Evolutionary conservation across 2,797 vertebrate genomes (phyloP), one percentile per base, ranked within the genome.

Genomic region (Gymnodraco acuticeps): DNA sequence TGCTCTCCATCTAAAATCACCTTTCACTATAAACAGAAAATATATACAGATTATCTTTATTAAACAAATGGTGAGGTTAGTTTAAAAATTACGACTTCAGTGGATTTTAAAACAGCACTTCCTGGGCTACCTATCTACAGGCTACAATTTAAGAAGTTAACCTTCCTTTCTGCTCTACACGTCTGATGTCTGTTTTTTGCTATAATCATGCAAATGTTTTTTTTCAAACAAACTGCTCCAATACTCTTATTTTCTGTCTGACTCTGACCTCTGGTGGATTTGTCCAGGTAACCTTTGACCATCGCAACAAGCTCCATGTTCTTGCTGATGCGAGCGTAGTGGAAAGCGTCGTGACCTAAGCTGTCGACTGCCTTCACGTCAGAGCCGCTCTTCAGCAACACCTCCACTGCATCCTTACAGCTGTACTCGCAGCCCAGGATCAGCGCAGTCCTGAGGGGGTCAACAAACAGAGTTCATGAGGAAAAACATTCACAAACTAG

Each of bases 361-460:
- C 95, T 58, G 58, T 99, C 98, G 5, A 96, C 90, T 19, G 96
- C 85, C 50, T 88, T 94, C 60, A 95, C 92, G 8, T 99, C 97
- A 0, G 95, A 94, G 0, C 96, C 96, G 0, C 90, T 95, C 88
- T 82, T 97, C 80, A 99, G 89, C 87, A 99, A 70, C 70, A 99
- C 95, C 55, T 99, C 97, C 50, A 99, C 98, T 0, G 97, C 96
- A 4, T 98, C 98, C 92, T 89, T 97, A 92, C 97, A 99, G 70
- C 95, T 95, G 0, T 95, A 97, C 75, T 99, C 98, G 11, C 98
- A 99, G 61, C 98, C 98, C 16, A 99, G 75, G 93, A 99, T 98
- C 45, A 99, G 86, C 12, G 98, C 95, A 0, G 97, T 99, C 93
- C 98, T 99, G 79, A 23, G 31, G 23, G n/a, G 3, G 10, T 14